Conservation (phyloP, 2,113 vertebrate species). For the Ploceus nigricollis region DNA sequence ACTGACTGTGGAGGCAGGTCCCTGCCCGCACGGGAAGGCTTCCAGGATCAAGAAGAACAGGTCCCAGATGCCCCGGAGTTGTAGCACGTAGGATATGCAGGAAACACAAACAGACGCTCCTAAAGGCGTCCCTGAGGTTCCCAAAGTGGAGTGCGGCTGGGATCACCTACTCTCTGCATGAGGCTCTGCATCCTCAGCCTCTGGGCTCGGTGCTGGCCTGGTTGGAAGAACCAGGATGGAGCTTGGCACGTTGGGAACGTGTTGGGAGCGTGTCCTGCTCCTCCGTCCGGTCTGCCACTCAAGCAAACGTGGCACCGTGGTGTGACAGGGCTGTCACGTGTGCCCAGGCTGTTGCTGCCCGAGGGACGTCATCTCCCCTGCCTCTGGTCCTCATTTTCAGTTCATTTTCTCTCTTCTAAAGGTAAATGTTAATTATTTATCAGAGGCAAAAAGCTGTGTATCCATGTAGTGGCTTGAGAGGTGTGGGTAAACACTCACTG, state of each 20-base stretch:
- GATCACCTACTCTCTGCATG: background rate
- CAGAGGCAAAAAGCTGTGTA: background rate
- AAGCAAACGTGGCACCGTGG: background rate
- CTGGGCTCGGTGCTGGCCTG: background rate
- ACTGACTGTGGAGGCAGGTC: background rate
- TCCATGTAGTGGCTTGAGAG: background rate
- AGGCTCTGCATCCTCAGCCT: background rate
- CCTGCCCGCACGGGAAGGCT: background rate
- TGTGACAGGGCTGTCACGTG: background rate
- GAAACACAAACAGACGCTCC: background rate
- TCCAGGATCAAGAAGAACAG: background rate
- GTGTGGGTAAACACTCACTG: background rate
- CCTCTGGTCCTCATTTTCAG: background rate
- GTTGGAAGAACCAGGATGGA: background rate
- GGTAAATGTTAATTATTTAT: background rate
- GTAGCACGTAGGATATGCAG: accelerated
- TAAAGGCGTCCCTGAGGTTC: background rate
- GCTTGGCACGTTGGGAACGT: accelerated
- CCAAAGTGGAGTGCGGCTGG: accelerated
- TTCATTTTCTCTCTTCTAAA: background rate
- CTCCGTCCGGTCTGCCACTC: accelerated
- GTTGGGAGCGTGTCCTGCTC: background rate
- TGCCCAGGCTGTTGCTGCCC: background rate
- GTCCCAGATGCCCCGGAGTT: background rate
- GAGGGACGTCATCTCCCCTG: accelerated